A percentile compares a stretch with the other conserved stretches of the same genome.
phyloP scores from a whole-genome alignment of 2,797 vertebrate genomes.

The Gymnoscopelus microlampas region DNA sequence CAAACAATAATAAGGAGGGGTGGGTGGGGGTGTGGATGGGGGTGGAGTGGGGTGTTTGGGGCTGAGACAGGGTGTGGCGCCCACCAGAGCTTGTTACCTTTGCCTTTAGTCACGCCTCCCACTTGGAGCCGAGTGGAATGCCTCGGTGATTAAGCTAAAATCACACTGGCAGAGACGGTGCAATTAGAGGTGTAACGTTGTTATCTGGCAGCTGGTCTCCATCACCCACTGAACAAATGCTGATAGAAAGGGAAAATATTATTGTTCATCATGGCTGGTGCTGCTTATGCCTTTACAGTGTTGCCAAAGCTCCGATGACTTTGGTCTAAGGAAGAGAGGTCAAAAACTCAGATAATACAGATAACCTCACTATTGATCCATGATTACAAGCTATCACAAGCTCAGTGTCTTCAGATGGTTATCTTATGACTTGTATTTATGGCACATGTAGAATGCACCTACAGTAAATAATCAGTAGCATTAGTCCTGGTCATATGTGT shows the following conservation, averaged over 20 bases:
- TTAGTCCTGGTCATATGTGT: not conserved
- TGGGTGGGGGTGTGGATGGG: slow-evolving; percentile 54
- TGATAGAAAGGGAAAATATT: slow-evolving; percentile 73
- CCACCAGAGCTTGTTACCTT: slow-evolving; percentile 55
- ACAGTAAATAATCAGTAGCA: not conserved
- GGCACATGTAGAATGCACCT: not conserved
- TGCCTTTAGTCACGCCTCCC: slow-evolving; percentile 59
- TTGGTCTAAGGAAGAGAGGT: slow-evolving; percentile 45
- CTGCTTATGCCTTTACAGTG: slow-evolving; percentile 38
- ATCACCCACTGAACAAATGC: slow-evolving; percentile 70
- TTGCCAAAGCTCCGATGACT: slow-evolving; percentile 37
- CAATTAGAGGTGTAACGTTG: slow-evolving; percentile 61
- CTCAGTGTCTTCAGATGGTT: slow-evolving; percentile 16
- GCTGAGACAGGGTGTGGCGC: slow-evolving; percentile 55
- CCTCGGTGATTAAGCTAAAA: slow-evolving; percentile 58
- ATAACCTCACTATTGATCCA: slow-evolving; percentile 50
- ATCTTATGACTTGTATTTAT: not conserved
- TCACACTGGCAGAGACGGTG: slow-evolving; percentile 61
- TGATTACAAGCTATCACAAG: slow-evolving; percentile 17
- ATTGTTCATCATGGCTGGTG: slow-evolving; percentile 56
- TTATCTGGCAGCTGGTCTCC: slow-evolving; percentile 73
- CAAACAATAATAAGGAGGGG: slow-evolving; percentile 61
- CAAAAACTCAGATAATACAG: slow-evolving; percentile 36
- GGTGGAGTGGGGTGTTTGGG: slow-evolving; percentile 35
- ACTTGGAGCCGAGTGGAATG: slow-evolving; percentile 63